Evolutionary conservation across 2,113 vertebrate species (phyloP), one percentile per base, ranked within the genome.

Genomic region (Dascyllus trimaculatus): DNA sequence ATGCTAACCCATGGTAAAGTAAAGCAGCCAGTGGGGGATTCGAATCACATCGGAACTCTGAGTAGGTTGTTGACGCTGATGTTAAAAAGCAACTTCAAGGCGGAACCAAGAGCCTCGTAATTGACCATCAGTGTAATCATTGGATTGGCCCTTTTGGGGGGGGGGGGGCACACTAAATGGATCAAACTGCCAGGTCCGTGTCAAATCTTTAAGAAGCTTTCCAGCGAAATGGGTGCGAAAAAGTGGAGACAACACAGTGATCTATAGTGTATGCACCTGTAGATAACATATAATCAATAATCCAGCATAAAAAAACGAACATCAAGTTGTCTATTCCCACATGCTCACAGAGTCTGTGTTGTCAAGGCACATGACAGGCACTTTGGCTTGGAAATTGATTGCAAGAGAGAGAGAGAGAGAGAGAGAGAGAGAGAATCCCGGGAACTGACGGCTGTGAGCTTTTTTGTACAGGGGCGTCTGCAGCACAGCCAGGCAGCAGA

Each of bases 261-360:
- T 85, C 86, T 65, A 38, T 48, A 21, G 32, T 24, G 24, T 61
- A 75, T 64, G 82, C 72, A 87, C 71, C 70, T 88, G 53, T 40
- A 75, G 88, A 90, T 89, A 91, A 85, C 81, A 66, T 51, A 59
- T 61, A 78, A 84, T 86, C 81, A 54, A 82, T 88, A 84, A 88
- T 80, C 67, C 72, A 82, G 26, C 75, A 51, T 18, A 65, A 70
- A 83, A 75, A 66, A 49, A 52, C 25, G 11, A 35, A 53, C 81
- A 49, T 79, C 76, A 71, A 74, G 71, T 52, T 58, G 61, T 85
- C 79, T 72, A 79, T 81, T 84, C 79, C 72, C 78, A 61, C 19
- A 57, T 59, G 78, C 78, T 82, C 56, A 69, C 4, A 21, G 22
- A 46, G 60, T 61, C 73, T 40, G 65, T 72, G 67, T 71, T 75